Evolutionary conservation across 2,888 invertebrate species (phyloP).

Genomic region (Stegophylla sp.): DNA sequence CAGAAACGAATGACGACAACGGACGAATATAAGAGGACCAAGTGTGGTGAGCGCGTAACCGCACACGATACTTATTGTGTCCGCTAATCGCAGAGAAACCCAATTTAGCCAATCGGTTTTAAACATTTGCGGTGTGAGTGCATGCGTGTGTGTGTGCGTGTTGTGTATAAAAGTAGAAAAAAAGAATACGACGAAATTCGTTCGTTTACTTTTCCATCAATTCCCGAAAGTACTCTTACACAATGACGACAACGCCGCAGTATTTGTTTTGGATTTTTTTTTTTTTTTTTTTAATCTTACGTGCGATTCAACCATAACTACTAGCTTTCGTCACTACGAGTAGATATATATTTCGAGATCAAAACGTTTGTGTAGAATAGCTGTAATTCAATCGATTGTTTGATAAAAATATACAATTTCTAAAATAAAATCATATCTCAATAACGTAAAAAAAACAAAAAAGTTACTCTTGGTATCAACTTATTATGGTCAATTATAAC

Average conservation of each 20-base stretch:
- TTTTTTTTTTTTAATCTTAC: conserved; percentile 5
- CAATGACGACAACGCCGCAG: neutral
- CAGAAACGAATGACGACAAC: neutral
- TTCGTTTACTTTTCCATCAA: conserved; percentile 44
- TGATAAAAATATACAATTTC: too few relatives aligned
- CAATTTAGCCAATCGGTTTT: conserved; percentile 50
- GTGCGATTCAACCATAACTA: neutral
- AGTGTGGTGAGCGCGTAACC: conserved; percentile 8
- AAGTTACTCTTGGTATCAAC: too few relatives aligned
- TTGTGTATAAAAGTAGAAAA: neutral
- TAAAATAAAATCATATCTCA: too few relatives aligned
- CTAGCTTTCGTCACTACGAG: neutral
- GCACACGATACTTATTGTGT: conserved; percentile 17
- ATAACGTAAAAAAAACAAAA: too few relatives aligned
- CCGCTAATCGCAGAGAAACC: conserved; percentile 55
- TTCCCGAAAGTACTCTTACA: conserved; percentile 13
- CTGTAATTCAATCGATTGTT: neutral
- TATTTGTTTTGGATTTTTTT: conserved; percentile 18
- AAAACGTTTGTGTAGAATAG: neutral
- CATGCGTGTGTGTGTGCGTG: neutral
- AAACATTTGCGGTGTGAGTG: conserved; percentile 24
- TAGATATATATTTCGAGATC: neutral
- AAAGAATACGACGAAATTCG: conserved; percentile 20
- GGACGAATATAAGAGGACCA: neutral
- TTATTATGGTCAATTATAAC: too few relatives aligned